phyloP scores from a whole-genome alignment of 2,888 invertebrate genomes.

The Gasteruption jaculator region DNA sequence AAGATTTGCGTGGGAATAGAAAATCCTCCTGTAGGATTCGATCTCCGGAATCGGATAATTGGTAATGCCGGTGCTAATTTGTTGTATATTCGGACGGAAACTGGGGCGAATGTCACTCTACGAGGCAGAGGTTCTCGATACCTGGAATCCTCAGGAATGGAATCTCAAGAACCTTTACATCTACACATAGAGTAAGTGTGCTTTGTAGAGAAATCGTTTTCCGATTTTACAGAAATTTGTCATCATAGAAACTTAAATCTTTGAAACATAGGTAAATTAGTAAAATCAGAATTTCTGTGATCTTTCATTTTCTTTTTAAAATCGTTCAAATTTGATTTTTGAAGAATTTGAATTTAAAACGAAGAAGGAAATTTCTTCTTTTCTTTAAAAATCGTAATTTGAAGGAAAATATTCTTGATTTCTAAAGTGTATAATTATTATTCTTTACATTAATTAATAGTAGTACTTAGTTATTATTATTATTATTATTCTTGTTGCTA shows the following conservation, averaged over 20 bases:
- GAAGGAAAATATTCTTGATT: no score
- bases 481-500: neutral
- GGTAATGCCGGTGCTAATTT: constrained; percentile 70
- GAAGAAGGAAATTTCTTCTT: no score
- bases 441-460: neutral
- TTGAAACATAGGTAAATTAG: neutral
- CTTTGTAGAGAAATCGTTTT: neutral
- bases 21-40: constrained; percentile 71
- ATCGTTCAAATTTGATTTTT: constrained; percentile 13
- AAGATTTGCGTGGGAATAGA: constrained; percentile 76
- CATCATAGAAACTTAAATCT: neutral
- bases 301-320: constrained; percentile 3
- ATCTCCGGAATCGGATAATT: constrained; percentile 69
- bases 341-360: no score
- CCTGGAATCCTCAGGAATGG: constrained; percentile 58
- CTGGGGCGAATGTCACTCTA: constrained; percentile 71
- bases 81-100: constrained; percentile 73
- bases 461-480: neutral
- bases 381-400: no score
- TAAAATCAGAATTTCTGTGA: neutral
- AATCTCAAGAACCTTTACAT: constrained; percentile 70
- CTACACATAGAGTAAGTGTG: constrained; percentile 67
- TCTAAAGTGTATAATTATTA: constrained; percentile 11
- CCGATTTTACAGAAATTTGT: neutral
- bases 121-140: constrained; percentile 66